These are phyloP conservation scores for Sciurus carolinensis DNA, from an alignment of 2,797 vertebrate genomes.

Conservation along the genomic window DNA sequence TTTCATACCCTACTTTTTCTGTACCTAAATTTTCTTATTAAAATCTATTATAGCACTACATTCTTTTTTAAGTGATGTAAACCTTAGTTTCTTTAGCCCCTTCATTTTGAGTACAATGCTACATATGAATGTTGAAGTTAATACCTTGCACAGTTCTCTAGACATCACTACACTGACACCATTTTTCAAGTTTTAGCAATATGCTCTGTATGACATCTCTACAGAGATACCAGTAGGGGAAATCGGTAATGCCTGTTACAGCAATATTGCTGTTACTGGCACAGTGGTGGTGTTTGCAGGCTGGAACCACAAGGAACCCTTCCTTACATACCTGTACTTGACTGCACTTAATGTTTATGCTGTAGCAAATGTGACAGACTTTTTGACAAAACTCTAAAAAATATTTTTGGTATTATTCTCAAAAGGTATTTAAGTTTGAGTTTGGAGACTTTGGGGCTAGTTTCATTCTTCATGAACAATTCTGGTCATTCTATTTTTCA, in stretches of 20 bases:
- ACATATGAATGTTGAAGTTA: conserved; percentile 91
- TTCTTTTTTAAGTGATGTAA: conserved; percentile 92
- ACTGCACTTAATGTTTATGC: conserved; percentile 69
- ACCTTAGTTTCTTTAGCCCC: conserved; percentile 92
- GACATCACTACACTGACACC: conserved; percentile 89
- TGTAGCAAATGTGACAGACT: conserved; percentile 77
- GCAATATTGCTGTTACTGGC: conserved; percentile 77
- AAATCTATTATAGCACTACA: conserved; percentile 94
- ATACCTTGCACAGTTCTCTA: conserved; percentile 93
- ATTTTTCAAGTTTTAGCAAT: conserved; percentile 85
- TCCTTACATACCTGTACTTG: conserved; percentile 7
- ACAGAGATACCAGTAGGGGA: conserved; percentile 47
- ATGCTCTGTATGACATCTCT: conserved; percentile 82
- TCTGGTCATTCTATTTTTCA: conserved; percentile 88
- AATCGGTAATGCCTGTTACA: conserved; percentile 77
- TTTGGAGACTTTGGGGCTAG: background rate
- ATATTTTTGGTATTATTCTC: conserved; percentile 74
- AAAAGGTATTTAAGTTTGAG: conserved; percentile 75
- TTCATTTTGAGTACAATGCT: conserved; percentile 92
- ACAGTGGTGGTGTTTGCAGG: conserved; percentile 76
- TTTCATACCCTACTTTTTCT: conserved; percentile 97
- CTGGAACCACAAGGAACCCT: conserved; percentile 79
- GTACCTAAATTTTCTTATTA: conserved; percentile 95
- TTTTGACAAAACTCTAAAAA: conserved; percentile 76
- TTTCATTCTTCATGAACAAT: conserved; percentile 89